These are phyloP conservation scores for Lasioglossum vierecki DNA, from an alignment of 2,888 invertebrate species.

Conservation along the genomic window DNA sequence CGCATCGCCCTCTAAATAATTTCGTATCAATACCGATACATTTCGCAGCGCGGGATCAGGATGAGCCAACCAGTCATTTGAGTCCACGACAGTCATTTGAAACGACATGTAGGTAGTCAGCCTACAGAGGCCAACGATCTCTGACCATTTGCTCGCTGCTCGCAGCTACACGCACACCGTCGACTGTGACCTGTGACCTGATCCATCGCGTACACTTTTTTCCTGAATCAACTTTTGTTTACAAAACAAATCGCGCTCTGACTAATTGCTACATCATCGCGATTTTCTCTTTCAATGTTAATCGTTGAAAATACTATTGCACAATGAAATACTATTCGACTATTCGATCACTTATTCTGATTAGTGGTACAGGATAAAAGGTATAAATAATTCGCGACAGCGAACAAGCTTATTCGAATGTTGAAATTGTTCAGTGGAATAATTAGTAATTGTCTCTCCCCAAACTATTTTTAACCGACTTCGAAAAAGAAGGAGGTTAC, in stretches of 20 bases:
- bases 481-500: too few relatives aligned
- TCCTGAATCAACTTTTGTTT: background rate
- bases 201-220: constrained; percentile 6
- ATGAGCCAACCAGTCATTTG: constrained; percentile 30
- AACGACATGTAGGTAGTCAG: background rate
- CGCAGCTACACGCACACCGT: too few relatives aligned
- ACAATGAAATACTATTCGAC: too few relatives aligned
- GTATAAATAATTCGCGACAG: too few relatives aligned
- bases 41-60: constrained; percentile 38
- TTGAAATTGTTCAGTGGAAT: too few relatives aligned
- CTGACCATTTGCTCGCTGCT: constrained; percentile 10
- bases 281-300: background rate
- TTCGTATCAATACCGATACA: constrained; percentile 29
- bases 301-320: too few relatives aligned
- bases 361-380: background rate
- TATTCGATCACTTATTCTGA: background rate
- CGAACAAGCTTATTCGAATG: too few relatives aligned
- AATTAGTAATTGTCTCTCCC: too few relatives aligned
- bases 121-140: constrained; percentile 49
- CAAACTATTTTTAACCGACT: too few relatives aligned
- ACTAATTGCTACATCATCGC: background rate
- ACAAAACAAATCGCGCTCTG: background rate
- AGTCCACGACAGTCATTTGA: constrained; percentile 42
- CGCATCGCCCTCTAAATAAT: constrained; percentile 13
- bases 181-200: too few relatives aligned